phyloP scores from a whole-genome alignment of 2,888 invertebrate species.

The Lasioglossum marginatum region DNA sequence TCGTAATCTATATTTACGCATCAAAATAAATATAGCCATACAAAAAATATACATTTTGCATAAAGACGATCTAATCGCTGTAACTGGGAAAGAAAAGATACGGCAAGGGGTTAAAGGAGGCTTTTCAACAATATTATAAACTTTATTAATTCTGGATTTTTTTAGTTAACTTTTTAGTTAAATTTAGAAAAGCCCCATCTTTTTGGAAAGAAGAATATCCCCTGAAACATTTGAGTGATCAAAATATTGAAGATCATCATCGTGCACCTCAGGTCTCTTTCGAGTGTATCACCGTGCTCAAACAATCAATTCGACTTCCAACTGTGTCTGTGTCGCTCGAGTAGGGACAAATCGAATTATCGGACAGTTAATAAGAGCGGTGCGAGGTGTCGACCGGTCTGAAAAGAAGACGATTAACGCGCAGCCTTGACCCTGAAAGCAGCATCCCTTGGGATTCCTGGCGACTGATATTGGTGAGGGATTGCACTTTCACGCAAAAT shows the following conservation, averaged over 20 bases:
- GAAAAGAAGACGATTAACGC: slow-evolving; percentile 62
- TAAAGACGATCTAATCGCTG: no score
- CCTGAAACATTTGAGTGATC: no score
- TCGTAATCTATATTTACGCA: no score
- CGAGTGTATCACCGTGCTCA: not conserved
- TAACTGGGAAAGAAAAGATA: no score
- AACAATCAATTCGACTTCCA: not conserved
- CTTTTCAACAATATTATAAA: no score
- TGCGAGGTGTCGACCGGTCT: slow-evolving; percentile 41
- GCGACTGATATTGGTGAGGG: slow-evolving; percentile 52
- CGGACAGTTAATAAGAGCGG: slow-evolving; percentile 57
- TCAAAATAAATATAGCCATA: no score
- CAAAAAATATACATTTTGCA: no score
- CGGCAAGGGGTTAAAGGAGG: no score
- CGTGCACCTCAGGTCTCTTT: not conserved
- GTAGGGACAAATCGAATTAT: slow-evolving; percentile 65
- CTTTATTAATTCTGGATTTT: no score
- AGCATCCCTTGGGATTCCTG: slow-evolving; percentile 39
- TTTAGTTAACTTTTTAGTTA: no score
- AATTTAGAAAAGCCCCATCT: no score
- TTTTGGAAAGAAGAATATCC: no score
- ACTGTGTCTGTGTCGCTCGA: slow-evolving; percentile 50
- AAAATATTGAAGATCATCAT: not conserved
- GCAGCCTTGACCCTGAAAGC: slow-evolving; percentile 58
- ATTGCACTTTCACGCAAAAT: slow-evolving; percentile 35